Evolutionary conservation across 2,113 vertebrate genomes (phyloP).

Genomic region (Patagioenas fasciata): DNA sequence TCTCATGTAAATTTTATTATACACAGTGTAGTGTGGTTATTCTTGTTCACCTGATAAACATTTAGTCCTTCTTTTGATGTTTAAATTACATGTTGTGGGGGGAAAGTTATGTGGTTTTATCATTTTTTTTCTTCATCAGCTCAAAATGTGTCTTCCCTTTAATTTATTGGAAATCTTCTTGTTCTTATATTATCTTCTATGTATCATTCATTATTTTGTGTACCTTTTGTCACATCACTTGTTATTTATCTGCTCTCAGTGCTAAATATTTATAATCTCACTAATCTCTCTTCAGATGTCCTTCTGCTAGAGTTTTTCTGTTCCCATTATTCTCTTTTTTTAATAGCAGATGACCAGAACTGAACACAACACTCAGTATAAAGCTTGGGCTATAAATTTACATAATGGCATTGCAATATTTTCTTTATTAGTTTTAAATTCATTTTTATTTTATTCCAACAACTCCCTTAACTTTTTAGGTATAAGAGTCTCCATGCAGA

Average conservation of each 20-base stretch:
- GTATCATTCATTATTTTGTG: neutral
- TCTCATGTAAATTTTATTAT: neutral
- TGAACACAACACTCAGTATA: neutral
- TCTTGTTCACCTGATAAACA: neutral
- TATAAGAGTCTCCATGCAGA: neutral
- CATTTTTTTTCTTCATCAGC: neutral
- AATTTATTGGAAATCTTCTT: neutral
- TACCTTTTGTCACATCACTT: neutral
- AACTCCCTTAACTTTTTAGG: constrained; percentile 1
- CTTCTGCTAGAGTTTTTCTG: neutral
- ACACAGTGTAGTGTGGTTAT: neutral
- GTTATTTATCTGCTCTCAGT: neutral
- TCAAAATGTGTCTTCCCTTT: neutral
- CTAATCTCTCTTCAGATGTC: neutral
- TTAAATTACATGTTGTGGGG: neutral
- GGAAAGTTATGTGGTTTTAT: neutral
- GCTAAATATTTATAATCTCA: neutral
- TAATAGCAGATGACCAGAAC: neutral
- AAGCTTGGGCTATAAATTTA: neutral
- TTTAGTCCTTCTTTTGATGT: neutral
- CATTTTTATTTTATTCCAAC: neutral
- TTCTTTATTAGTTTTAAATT: neutral
- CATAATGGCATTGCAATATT: neutral
- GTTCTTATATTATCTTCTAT: neutral
- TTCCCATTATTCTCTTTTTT: neutral